phyloP scores from a whole-genome alignment of 2,888 invertebrate genomes.

The Torymus tubicola region DNA sequence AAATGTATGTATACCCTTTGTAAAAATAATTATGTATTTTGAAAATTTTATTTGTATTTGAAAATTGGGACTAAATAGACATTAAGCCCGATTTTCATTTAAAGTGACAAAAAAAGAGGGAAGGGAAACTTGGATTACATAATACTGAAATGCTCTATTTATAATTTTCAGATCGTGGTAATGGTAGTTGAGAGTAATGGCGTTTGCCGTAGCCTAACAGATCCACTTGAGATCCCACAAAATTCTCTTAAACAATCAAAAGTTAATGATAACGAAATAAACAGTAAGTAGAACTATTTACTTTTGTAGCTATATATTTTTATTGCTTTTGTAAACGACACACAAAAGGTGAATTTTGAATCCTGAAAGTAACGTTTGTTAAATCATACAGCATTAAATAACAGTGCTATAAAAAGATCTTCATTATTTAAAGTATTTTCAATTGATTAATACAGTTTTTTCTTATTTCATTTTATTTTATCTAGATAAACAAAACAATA shows the following conservation, averaged over 20 bases:
- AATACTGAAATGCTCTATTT: slow-evolving; percentile 59
- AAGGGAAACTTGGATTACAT: slow-evolving; percentile 55
- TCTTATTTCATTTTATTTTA: too few species aligned
- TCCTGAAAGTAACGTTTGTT: background rate
- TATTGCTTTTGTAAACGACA: background rate
- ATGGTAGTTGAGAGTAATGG: slow-evolving; percentile 73
- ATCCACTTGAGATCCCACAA: slow-evolving; percentile 66
- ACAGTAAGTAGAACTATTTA: slow-evolving; percentile 46
- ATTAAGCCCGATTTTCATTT: slow-evolving; percentile 55
- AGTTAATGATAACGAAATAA: slow-evolving; percentile 39
- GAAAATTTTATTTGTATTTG: slow-evolving; percentile 18
- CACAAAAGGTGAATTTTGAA: background rate
- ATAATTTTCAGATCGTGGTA: slow-evolving; percentile 71
- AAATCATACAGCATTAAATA: slow-evolving; percentile 4
- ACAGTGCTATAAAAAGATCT: background rate
- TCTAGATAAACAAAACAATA: too few species aligned
- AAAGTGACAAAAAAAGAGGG: slow-evolving; percentile 34
- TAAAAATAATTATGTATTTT: slow-evolving; percentile 6
- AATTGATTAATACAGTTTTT: too few species aligned
- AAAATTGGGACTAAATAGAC: slow-evolving; percentile 26
- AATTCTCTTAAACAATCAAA: slow-evolving; percentile 28
- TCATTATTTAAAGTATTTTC: too few species aligned
- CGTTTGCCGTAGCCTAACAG: slow-evolving; percentile 67
- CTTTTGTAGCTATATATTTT: background rate
- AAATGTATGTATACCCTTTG: slow-evolving; percentile 65